A percentile compares a stretch with the other conserved stretches of the same genome.
Evolutionary conservation across 2,797 vertebrate species (phyloP).

Genomic region (Garrulus glandarius): DNA sequence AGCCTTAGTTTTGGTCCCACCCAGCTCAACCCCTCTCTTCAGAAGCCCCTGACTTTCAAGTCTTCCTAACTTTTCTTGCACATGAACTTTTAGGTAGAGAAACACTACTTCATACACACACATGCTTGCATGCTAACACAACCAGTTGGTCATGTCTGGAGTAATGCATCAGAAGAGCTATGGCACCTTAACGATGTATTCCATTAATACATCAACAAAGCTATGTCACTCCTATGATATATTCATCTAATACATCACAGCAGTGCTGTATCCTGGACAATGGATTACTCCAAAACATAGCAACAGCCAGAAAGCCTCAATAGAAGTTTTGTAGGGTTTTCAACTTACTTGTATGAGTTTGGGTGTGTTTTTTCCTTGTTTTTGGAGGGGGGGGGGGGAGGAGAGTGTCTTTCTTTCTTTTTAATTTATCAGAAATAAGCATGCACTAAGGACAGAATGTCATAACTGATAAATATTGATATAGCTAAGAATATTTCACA

Average conservation of each 20-base stretch:
- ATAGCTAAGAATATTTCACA: neutral
- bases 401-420: neutral
- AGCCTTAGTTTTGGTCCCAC: neutral
- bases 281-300: slow-evolving; percentile 64
- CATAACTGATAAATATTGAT: neutral
- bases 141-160: slow-evolving; percentile 50
- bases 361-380: neutral
- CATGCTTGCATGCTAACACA: slow-evolving; percentile 46
- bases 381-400: too few relatives aligned
- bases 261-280: slow-evolving; percentile 46
- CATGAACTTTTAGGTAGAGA: neutral
- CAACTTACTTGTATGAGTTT: slow-evolving; percentile 23
- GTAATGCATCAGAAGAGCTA: slow-evolving; percentile 68
- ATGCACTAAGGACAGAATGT: neutral
- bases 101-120: slow-evolving; percentile 19
- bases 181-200: slow-evolving; percentile 69
- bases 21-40: neutral
- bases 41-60: neutral
- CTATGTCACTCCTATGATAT: slow-evolving; percentile 62
- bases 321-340: slow-evolving; percentile 50
- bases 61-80: neutral
- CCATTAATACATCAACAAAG: slow-evolving; percentile 74
- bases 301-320: slow-evolving; percentile 68
- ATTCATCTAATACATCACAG: slow-evolving; percentile 69
- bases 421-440: slow-evolving; percentile 24